A percentile compares a stretch with the other conserved stretches of the same genome.
Evolutionary conservation across 2,888 invertebrate genomes (phyloP).

Genomic region (Pseudococcus viburni): DNA sequence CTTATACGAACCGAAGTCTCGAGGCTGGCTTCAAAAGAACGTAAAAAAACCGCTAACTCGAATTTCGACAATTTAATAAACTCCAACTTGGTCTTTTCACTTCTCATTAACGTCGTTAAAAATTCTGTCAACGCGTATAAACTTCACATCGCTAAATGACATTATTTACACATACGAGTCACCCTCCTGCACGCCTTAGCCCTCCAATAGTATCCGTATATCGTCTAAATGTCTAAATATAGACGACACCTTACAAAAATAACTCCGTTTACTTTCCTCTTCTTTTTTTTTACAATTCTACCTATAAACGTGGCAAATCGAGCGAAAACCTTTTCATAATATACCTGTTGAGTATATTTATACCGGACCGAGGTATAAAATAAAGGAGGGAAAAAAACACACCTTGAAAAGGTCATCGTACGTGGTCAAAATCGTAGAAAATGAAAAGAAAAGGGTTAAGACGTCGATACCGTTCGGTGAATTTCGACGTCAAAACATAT

Average conservation of each 20-base stretch:
- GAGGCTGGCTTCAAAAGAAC: not conserved
- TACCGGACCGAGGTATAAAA: not conserved
- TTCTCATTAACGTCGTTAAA: constrained; percentile 36
- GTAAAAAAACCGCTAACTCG: constrained; percentile 28
- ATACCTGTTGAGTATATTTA: constrained; percentile 31
- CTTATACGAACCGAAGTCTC: not conserved
- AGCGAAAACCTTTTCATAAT: not conserved
- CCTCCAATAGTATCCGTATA: not conserved
- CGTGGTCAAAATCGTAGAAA: constrained; percentile 15
- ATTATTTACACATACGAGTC: constrained; percentile 36
- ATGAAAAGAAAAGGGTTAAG: constrained; percentile 39
- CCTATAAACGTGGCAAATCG: not conserved
- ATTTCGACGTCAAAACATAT: not conserved
- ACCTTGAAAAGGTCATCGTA: constrained; percentile 32
- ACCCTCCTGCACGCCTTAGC: not conserved
- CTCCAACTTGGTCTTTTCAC: constrained; percentile 41
- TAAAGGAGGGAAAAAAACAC: not conserved
- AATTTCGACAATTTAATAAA: constrained; percentile 50
- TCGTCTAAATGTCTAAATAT: constrained; percentile 40
- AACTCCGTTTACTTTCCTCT: constrained; percentile 24
- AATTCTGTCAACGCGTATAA: constrained; percentile 43
- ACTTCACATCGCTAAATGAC: constrained; percentile 38
- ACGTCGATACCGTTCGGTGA: constrained; percentile 15
- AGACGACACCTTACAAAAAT: constrained; percentile 7
- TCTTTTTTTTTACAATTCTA: not conserved